Evolutionary conservation across 1,140 invertebrate genomes (phyloP).

Genomic region (Temnothorax nylanderi): DNA sequence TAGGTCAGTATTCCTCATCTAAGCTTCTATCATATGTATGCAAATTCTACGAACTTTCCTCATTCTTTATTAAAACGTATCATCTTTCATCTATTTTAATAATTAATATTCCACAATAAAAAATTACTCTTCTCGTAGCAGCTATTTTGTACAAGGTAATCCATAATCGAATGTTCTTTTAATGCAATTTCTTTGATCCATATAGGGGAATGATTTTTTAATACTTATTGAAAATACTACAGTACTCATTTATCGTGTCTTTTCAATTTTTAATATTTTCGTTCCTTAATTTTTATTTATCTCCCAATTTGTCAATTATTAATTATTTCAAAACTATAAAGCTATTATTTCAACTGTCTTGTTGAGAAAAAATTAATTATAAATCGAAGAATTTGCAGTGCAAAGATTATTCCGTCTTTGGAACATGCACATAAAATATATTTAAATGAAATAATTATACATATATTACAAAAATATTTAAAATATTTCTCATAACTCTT

Average conservation of each 20-base stretch:
- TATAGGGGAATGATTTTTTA: neutral
- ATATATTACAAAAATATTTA: no score
- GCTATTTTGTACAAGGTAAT: neutral
- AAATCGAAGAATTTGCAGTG: neutral
- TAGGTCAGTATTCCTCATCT: slow-evolving; percentile 3
- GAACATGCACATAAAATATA: neutral
- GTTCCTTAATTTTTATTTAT: neutral
- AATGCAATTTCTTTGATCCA: neutral
- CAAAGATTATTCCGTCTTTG: neutral
- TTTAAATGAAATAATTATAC: no score
- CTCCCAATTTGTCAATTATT: neutral
- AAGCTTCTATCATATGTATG: neutral
- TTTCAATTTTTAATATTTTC: neutral
- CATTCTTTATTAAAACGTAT: neutral
- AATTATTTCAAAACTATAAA: neutral
- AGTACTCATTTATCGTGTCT: no score
- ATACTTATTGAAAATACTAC: no score
- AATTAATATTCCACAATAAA: slow-evolving; percentile 1
- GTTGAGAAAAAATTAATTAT: neutral
- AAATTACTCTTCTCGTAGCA: neutral
- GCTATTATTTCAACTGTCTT: neutral
- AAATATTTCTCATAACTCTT: neutral
- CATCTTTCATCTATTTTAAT: neutral
- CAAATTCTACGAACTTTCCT: neutral
- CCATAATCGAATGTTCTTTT: neutral